Conservation (phyloP, 2,797 vertebrate genomes). For the Danio kyathit region DNA sequence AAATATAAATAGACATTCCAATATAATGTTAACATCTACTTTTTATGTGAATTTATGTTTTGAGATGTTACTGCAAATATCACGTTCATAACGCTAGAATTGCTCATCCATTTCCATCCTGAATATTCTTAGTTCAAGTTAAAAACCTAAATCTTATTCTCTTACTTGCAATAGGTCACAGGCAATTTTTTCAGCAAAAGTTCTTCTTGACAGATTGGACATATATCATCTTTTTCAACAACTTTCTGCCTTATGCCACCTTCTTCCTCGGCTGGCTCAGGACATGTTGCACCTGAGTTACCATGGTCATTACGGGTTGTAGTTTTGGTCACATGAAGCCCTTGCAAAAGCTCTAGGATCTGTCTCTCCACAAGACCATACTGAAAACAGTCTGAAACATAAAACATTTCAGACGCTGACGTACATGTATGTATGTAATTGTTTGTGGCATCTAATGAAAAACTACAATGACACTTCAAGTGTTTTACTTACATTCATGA, state of each 20-base stretch:
- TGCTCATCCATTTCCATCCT: neutral
- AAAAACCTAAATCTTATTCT: neutral
- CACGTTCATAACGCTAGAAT: no score
- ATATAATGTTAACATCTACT: no score
- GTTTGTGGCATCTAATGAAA: neutral
- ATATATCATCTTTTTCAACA: constrained; percentile 73
- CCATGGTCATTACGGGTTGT: constrained; percentile 19
- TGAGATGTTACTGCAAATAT: no score
- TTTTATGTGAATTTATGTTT: no score
- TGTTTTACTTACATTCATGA: constrained; percentile 81
- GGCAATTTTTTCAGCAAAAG: constrained; percentile 77
- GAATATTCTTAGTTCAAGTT: no score
- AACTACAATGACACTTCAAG: neutral
- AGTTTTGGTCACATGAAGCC: constrained; percentile 59
- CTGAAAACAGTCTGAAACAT: constrained; percentile 73
- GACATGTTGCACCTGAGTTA: neutral
- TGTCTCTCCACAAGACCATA: constrained; percentile 78
- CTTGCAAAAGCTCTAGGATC: constrained; percentile 75
- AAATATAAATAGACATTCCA: no score
- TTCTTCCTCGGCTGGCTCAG: constrained; percentile 45
- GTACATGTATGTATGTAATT: neutral
- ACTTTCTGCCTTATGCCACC: constrained; percentile 68
- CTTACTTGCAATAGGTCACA: constrained; percentile 79
- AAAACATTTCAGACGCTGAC: constrained; percentile 5
- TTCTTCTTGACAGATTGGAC: constrained; percentile 81